Conservation (phyloP, 2,888 invertebrate genomes). For the Aleiodes alternator region DNA sequence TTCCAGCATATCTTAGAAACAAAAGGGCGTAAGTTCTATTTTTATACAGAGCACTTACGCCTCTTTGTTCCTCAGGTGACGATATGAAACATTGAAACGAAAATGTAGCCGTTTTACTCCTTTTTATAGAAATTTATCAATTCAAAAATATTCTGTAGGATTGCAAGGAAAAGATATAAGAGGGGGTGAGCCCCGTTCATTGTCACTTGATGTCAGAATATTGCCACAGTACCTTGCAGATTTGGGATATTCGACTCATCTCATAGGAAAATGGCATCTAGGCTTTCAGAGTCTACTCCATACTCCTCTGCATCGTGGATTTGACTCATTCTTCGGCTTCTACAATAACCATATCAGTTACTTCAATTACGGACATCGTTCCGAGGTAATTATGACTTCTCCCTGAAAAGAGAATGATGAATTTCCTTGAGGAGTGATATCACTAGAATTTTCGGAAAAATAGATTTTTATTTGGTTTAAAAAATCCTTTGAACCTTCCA, state of each 20-base stretch:
- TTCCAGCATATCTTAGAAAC: too few relatives aligned
- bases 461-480: too few relatives aligned
- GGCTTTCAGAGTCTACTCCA: slow-evolving; percentile 78
- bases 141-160: slow-evolving; percentile 67
- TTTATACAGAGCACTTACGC: too few relatives aligned
- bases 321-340: slow-evolving; percentile 90
- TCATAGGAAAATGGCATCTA: slow-evolving; percentile 80
- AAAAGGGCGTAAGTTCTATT: too few relatives aligned
- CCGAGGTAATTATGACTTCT: slow-evolving; percentile 64
- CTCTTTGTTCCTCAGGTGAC: too few relatives aligned
- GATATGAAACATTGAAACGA: too few relatives aligned
- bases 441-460: too few relatives aligned
- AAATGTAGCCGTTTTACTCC: too few relatives aligned
- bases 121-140: too few relatives aligned
- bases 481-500: too few relatives aligned
- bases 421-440: too few relatives aligned
- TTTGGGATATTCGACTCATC: slow-evolving; percentile 77
- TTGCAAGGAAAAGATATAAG: slow-evolving; percentile 78
- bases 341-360: slow-evolving; percentile 91
- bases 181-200: slow-evolving; percentile 77
- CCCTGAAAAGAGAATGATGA: too few relatives aligned
- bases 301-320: slow-evolving; percentile 86
- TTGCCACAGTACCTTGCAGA: slow-evolving; percentile 77
- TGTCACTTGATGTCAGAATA: slow-evolving; percentile 76
- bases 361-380: slow-evolving; percentile 81